Evolutionary conservation across 2,797 vertebrate genomes (phyloP).

Genomic region (Chaenodraco wilsoni): DNA sequence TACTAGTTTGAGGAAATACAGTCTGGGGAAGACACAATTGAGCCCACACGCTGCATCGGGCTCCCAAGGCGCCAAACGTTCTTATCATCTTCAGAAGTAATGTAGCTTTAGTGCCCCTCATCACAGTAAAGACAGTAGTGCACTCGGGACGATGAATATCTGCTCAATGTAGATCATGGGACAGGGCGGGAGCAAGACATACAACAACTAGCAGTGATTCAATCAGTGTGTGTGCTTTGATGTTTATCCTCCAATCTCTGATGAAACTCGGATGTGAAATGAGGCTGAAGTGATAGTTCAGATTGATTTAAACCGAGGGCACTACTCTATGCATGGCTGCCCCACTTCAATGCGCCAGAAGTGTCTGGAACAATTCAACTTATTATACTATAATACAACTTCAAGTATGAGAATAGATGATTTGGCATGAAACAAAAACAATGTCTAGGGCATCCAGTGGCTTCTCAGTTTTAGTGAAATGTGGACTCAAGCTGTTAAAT

Average conservation of each 20-base stretch:
- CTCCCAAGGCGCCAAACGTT: slow-evolving; percentile 24
- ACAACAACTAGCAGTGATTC: slow-evolving; percentile 10
- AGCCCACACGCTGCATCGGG: slow-evolving; percentile 28
- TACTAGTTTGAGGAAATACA: slow-evolving; percentile 34
- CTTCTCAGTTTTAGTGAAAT: slow-evolving; percentile 1
- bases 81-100: slow-evolving; percentile 31
- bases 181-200: slow-evolving; percentile 14
- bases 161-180: slow-evolving; percentile 44
- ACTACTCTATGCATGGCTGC: slow-evolving; percentile 22
- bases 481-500: neutral
- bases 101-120: slow-evolving; percentile 9
- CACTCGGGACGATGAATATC: slow-evolving; percentile 39
- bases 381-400: slow-evolving; percentile 7
- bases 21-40: slow-evolving; percentile 15
- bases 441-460: neutral
- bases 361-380: slow-evolving; percentile 31
- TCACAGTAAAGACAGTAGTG: slow-evolving; percentile 32
- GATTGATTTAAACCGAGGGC: slow-evolving; percentile 49
- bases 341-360: slow-evolving; percentile 40
- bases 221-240: slow-evolving; percentile 25
- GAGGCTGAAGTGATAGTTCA: slow-evolving; percentile 58
- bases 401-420: slow-evolving; percentile 30
- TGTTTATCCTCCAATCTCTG: slow-evolving; percentile 36
- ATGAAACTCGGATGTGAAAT: slow-evolving; percentile 52
- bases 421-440: slow-evolving; percentile 41